These are phyloP conservation scores for Xiphophorus birchmanni DNA, from an alignment of 2,797 vertebrate species.

Conservation along the genomic window DNA sequence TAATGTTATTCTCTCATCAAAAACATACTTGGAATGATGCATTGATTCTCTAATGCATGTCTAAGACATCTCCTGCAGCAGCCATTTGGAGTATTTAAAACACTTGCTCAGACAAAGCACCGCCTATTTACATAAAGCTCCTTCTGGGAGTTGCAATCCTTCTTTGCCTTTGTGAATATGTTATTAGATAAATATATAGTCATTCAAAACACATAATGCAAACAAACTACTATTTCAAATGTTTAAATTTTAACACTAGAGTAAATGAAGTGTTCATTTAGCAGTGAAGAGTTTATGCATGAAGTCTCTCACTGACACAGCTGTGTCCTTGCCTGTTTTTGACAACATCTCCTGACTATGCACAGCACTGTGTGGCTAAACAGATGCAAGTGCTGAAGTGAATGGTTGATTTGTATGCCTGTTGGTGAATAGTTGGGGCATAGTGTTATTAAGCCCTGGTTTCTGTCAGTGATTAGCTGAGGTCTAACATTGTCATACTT, in stretches of 20 bases:
- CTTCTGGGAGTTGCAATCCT: too few relatives aligned
- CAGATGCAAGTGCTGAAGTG: slow-evolving; percentile 33
- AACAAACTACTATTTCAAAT: background rate
- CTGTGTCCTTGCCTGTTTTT: slow-evolving; percentile 32
- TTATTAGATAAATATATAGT: background rate
- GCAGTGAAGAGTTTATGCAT: background rate
- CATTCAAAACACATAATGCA: background rate
- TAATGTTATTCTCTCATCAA: too few relatives aligned
- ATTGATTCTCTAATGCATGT: too few relatives aligned
- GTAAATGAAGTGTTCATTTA: background rate
- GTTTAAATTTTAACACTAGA: background rate
- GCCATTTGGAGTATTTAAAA: too few relatives aligned
- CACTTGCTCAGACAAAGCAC: too few relatives aligned
- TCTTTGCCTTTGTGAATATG: too few relatives aligned
- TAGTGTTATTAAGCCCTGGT: slow-evolving; percentile 31
- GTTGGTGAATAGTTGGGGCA: slow-evolving; percentile 39
- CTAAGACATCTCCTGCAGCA: too few relatives aligned
- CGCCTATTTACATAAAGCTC: too few relatives aligned
- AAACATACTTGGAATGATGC: too few relatives aligned
- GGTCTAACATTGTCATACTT: slow-evolving; percentile 40
- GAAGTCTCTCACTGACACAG: slow-evolving; percentile 7
- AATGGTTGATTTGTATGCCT: slow-evolving; percentile 39
- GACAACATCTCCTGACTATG: slow-evolving; percentile 32
- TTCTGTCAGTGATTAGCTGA: slow-evolving; percentile 36
- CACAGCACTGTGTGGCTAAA: slow-evolving; percentile 46